Base-by-base conservation (phyloP, 2,888 invertebrate species). In the Neoascia interrupta region DNA sequence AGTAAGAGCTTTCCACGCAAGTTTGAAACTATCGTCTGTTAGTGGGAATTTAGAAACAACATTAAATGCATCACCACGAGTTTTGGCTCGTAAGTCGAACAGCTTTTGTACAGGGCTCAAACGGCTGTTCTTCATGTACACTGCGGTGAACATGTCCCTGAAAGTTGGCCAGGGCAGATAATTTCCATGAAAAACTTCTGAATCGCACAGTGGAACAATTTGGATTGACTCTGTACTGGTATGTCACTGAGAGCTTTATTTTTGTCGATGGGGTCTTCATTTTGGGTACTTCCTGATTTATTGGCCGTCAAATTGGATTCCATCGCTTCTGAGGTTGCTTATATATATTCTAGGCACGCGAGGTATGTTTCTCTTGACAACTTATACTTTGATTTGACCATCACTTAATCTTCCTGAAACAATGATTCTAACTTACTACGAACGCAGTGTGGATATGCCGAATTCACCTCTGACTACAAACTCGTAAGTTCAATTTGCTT, bases 131-230 rank as follows among this genome's bases (percentile, higher is more conserved):
- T 37, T 49, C 2, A 49, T 39, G 19, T 66, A 66, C 0, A 73
- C 47, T 10, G 66, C 61, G 2, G 66, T 41, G 36, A 74, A 74
- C 39, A 61, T 39, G 13, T 66, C 74, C 2, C 74, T 58, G 16
- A 74, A 66, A 0, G 45, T 26, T 10, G 66, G 74, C 66, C 74
- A 74, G 10, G 61, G 39, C 5, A 61, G 10, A 47, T 74, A 68
- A 10, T 68, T 68, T 0, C 68, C 47, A 3, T 36, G 1, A 39
- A 74, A 74, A 1, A 60, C 15, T 23, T 66, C 74, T 1, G 37
- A 60, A 34, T 66, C 73, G 23, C 66, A 73, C 13, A 58, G 64
- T 1, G 66, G 64, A 18, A 51, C 31, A 31, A 31, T 31, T n/a
- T 31, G n/a, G n/a, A n/a, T n/a, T n/a, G n/a, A n/a, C n/a, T n/a